phyloP scores from a whole-genome alignment of 2,113 vertebrate species.

The Thamnophis sirtalis region DNA sequence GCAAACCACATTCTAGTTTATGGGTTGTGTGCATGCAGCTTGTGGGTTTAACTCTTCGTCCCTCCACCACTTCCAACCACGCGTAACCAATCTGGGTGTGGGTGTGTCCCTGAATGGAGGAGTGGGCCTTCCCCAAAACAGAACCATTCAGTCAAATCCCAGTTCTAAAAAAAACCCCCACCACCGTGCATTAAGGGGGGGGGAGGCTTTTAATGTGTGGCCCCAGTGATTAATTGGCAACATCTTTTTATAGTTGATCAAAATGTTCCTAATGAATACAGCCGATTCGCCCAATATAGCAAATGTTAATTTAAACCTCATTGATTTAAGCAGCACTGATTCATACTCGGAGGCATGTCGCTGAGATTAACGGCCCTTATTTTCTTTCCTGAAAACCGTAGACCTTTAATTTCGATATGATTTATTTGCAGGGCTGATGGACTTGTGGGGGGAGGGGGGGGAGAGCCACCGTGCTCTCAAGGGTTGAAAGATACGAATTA shows the following conservation, averaged over 20 bases:
- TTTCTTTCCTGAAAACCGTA: neutral
- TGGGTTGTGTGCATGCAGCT: neutral
- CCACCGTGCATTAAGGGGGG: neutral
- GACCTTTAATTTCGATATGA: neutral
- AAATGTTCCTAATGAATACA: neutral
- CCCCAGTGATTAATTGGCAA: neutral
- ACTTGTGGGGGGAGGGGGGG: accelerated
- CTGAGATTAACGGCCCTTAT: neutral
- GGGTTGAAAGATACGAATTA: neutral
- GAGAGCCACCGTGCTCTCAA: neutral
- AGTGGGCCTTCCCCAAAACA: neutral
- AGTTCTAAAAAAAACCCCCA: neutral
- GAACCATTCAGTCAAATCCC: neutral
- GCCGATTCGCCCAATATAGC: neutral
- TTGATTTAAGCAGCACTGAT: neutral
- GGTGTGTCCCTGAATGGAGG: neutral
- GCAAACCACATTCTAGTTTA: neutral
- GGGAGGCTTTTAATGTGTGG: neutral
- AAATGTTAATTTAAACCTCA: neutral
- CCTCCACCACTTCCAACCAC: neutral
- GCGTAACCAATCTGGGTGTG: neutral
- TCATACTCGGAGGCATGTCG: neutral
- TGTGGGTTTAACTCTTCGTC: neutral
- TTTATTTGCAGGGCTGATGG: neutral
- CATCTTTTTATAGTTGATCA: neutral